A percentile compares a stretch with the other conserved stretches of the same genome.
These are phyloP conservation scores for Leucozona laternaria DNA, from an alignment of 2,888 invertebrate genomes.

Conservation along the genomic window DNA sequence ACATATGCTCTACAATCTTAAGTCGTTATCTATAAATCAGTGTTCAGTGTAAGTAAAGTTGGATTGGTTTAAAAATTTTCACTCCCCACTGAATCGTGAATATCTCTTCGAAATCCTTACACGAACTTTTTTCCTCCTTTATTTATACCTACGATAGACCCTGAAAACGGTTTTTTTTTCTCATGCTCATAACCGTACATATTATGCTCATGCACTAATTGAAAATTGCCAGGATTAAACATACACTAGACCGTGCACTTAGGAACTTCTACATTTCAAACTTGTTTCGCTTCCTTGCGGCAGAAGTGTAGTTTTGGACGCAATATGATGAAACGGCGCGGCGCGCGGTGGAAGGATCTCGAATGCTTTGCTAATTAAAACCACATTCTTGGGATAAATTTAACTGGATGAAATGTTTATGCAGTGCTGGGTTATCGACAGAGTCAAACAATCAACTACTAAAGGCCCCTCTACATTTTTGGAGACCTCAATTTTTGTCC, in stretches of 20 bases:
- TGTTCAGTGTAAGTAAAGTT: conserved; percentile 20
- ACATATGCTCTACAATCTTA: background rate
- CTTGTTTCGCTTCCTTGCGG: background rate
- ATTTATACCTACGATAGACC: background rate
- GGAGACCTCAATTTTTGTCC: background rate
- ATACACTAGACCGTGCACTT: background rate
- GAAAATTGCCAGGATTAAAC: conserved; percentile 53
- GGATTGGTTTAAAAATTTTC: conserved; percentile 6
- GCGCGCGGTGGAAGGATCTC: conserved; percentile 27
- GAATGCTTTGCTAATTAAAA: conserved; percentile 68
- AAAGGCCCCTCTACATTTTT: background rate
- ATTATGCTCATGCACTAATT: conserved; percentile 42
- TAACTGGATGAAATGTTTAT: background rate
- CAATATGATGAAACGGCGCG: background rate
- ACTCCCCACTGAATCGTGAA: background rate
- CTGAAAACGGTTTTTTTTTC: background rate
- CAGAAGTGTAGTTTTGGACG: conserved; percentile 26
- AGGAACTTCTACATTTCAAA: conserved; percentile 19
- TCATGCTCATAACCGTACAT: background rate
- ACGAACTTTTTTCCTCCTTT: background rate
- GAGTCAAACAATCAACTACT: background rate
- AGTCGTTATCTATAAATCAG: conserved; percentile 21
- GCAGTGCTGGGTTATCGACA: background rate
- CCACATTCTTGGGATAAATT: conserved; percentile 63
- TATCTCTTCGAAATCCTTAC: background rate